Base-by-base conservation (phyloP, 2,113 vertebrate species). In the Phyllostomus discolor region DNA sequence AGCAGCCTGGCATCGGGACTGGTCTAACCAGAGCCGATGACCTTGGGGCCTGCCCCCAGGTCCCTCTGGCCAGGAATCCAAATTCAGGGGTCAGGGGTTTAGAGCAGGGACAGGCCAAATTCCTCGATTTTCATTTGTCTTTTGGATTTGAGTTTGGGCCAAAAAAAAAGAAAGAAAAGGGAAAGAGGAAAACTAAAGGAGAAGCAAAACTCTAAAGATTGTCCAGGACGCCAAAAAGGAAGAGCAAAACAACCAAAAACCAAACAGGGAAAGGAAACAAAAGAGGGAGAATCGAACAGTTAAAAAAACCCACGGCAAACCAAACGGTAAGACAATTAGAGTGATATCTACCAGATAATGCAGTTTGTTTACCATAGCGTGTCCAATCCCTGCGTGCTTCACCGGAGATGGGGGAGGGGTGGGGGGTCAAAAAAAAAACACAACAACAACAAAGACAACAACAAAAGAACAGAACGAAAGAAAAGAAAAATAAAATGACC, bases 281-380 rank as follows among this genome's bases (percentile, higher is more conserved):
- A 95, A 97, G 95, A 94, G 96, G 96, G 97, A 97, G 97, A 97
- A 97, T 96, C 81, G 38, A 97, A 97, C 95, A 97, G 97, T 91
- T 97, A 98, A 98, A 98, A 97, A 98, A 98, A 98, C 97, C 98
- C 98, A 97, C 96, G 97, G 98, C 98, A 98, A 98, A 98, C 96
- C 96, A 96, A 98, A 97, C 97, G 97, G 97, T 97, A 96, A 98
- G 99, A 99, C 99, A 99, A 99, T 99, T 99, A 99, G 99, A 99
- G 99, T 99, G 99, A 99, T 99, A 99, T 99, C 99, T 99, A 99
- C 99, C 99, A 99, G 99, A 99, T 99, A 99, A 99, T 99, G 99
- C 99, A 99, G 99, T 99, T 99, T 99, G 99, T 99, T 99, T 99
- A 99, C 99, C 99, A 99, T 99, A 99, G 99, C 99, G 99, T 99